Conservation (phyloP, 2,888 invertebrate species). For the Nezara viridula region DNA sequence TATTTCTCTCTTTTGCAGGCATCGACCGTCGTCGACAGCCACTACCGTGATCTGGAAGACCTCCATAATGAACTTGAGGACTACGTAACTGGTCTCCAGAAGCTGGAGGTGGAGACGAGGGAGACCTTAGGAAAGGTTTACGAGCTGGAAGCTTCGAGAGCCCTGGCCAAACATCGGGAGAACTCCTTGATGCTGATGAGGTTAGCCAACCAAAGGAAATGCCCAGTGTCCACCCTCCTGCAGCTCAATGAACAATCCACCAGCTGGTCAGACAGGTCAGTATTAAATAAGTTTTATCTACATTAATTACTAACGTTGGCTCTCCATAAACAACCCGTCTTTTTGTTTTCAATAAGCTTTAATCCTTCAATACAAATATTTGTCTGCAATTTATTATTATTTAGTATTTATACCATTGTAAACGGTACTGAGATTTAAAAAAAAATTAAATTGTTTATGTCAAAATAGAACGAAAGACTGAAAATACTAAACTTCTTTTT, state of each 20-base stretch:
- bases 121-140: neutral
- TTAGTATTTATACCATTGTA: too few relatives aligned
- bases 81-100: conserved; percentile 2
- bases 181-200: neutral
- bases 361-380: too few relatives aligned
- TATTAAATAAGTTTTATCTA: neutral
- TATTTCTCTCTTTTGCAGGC: neutral
- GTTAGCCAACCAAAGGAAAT: conserved; percentile 8
- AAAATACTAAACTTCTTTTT: too few relatives aligned
- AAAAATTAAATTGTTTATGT: too few relatives aligned
- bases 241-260: neutral
- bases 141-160: neutral
- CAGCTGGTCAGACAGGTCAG: conserved; percentile 21
- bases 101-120: neutral
- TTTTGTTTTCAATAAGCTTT: too few relatives aligned
- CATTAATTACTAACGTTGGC: too few relatives aligned
- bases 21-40: neutral
- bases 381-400: too few relatives aligned
- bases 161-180: neutral
- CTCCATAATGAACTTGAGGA: conserved; percentile 13
- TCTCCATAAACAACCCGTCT: too few relatives aligned
- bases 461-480: too few relatives aligned
- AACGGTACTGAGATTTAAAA: too few relatives aligned
- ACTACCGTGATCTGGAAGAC: conserved; percentile 22
- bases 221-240: neutral